phyloP scores from a whole-genome alignment of 2,888 invertebrate species.

The Dynastes grantii region DNA sequence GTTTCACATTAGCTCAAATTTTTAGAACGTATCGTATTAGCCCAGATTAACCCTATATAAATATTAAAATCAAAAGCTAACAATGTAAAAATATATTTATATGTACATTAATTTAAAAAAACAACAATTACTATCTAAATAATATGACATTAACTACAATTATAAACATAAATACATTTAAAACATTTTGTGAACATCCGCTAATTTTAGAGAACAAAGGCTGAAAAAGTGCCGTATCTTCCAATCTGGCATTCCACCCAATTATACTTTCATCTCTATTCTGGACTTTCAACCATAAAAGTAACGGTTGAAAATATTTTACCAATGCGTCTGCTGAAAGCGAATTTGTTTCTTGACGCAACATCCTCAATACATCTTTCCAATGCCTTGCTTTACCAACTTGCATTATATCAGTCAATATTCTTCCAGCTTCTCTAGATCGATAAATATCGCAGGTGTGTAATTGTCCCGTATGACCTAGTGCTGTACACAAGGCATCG shows the following conservation, averaged over 20 bases:
- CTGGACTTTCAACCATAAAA: conserved; percentile 84
- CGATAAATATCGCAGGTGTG: conserved; percentile 88
- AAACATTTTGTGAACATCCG: conserved; percentile 12
- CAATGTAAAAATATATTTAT: too few species aligned
- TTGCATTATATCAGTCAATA: conserved; percentile 81
- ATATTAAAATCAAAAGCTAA: too few species aligned
- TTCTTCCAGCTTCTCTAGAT: conserved; percentile 84
- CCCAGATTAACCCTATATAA: too few species aligned
- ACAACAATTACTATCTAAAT: too few species aligned
- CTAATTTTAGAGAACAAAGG: conserved; percentile 58
- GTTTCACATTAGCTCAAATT: too few species aligned
- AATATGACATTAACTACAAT: neutral
- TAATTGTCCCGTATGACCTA: conserved; percentile 82
- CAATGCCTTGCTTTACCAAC: conserved; percentile 79
- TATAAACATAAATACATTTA: conserved; percentile 18
- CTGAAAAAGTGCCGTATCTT: conserved; percentile 77
- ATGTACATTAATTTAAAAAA: too few species aligned
- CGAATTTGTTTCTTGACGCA: conserved; percentile 82
- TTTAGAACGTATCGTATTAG: too few species aligned
- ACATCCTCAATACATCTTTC: conserved; percentile 80
- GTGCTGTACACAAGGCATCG: conserved; percentile 82
- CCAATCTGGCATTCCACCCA: conserved; percentile 82
- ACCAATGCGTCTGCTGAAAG: conserved; percentile 85
- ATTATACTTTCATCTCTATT: conserved; percentile 81
- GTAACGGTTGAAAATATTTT: conserved; percentile 87